phyloP scores from a whole-genome alignment of 2,113 vertebrate species.

The Chauna torquata region DNA sequence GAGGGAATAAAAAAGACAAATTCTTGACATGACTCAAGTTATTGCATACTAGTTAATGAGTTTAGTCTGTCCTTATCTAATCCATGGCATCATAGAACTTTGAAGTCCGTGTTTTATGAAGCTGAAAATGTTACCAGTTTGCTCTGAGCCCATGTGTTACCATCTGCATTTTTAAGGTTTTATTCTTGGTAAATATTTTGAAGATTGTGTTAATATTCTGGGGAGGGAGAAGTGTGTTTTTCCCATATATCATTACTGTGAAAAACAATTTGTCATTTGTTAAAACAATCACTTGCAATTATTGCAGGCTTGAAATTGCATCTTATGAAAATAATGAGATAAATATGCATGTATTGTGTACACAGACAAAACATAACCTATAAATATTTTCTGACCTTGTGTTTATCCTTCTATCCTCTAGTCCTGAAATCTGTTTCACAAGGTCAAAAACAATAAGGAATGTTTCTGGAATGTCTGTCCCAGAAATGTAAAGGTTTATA shows the following conservation, averaged over 20 bases:
- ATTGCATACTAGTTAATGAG: background rate
- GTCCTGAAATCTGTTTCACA: background rate
- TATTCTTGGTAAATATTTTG: background rate
- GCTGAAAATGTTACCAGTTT: background rate
- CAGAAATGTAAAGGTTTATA: background rate
- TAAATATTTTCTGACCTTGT: background rate
- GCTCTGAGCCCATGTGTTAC: background rate
- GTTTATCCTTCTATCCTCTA: background rate
- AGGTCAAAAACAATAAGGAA: background rate
- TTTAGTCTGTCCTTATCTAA: background rate
- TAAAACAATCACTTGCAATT: background rate
- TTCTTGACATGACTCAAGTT: background rate
- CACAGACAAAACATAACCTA: background rate
- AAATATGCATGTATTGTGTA: background rate
- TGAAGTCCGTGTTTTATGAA: background rate
- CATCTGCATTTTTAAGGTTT: background rate
- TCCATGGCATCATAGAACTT: background rate
- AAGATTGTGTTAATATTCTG: background rate
- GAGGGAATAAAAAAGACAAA: background rate
- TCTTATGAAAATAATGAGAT: background rate
- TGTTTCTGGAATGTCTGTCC: background rate
- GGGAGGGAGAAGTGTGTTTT: background rate
- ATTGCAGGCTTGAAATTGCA: background rate
- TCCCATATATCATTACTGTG: background rate
- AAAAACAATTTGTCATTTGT: background rate